Evolutionary conservation across 2,888 invertebrate genomes (phyloP).

Genomic region (Oxystoma pomonae): DNA sequence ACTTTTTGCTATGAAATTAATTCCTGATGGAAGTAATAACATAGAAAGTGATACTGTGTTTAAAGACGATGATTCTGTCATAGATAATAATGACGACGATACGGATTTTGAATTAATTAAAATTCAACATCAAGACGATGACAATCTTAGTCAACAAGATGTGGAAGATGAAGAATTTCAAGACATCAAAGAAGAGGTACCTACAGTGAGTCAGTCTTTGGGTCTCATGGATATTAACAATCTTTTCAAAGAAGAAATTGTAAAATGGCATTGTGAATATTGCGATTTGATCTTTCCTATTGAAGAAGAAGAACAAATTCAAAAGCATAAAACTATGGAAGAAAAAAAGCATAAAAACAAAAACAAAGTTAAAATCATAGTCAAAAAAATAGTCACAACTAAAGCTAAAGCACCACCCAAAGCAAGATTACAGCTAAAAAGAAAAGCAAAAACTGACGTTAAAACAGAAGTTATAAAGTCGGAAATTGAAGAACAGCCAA

Average conservation of each 20-base stretch:
- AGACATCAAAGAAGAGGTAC: neutral
- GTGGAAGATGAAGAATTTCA: too few species aligned
- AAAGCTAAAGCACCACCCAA: neutral
- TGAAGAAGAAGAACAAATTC: neutral
- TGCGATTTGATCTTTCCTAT: neutral
- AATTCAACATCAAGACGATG: neutral
- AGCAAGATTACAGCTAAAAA: neutral
- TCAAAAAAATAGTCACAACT: neutral
- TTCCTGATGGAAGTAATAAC: too few species aligned
- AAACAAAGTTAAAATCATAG: neutral
- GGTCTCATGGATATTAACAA: neutral
- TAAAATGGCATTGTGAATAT: neutral
- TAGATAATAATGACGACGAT: neutral
- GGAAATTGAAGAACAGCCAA: neutral
- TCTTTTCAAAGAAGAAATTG: neutral
- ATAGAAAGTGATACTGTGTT: neutral
- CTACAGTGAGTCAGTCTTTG: neutral
- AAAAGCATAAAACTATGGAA: neutral
- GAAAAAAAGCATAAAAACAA: neutral
- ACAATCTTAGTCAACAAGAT: neutral
- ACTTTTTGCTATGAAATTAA: neutral
- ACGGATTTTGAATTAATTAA: neutral
- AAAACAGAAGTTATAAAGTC: neutral
- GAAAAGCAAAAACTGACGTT: neutral
- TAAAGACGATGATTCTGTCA: neutral